Evolutionary conservation across 2,797 vertebrate genomes (phyloP).

Genomic region (Fringilla coelebs): DNA sequence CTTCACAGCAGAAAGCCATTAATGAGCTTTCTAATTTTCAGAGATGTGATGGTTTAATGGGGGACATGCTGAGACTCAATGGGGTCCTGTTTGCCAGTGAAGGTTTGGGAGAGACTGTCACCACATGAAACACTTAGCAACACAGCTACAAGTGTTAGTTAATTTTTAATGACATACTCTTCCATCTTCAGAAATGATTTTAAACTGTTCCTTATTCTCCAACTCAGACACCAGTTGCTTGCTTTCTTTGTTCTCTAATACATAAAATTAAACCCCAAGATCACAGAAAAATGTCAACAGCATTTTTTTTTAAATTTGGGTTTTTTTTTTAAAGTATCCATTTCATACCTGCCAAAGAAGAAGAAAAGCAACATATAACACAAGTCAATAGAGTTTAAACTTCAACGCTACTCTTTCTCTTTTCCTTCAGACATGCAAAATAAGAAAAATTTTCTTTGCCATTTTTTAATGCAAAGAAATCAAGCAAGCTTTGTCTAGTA

Average conservation of each 20-base stretch:
- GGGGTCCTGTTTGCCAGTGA: conserved; percentile 31
- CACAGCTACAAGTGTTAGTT: conserved; percentile 25
- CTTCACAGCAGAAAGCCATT: conserved; percentile 66
- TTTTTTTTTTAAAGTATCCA: rapidly evolving
- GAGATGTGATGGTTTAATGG: conserved; percentile 63
- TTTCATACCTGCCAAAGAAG: background rate
- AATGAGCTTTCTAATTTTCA: conserved; percentile 69
- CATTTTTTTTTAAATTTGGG: background rate
- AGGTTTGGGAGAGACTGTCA: conserved; percentile 31
- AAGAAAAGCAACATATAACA: background rate
- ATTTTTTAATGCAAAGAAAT: background rate
- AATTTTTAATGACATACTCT: background rate
- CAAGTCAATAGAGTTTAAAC: background rate
- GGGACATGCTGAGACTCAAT: conserved; percentile 60
- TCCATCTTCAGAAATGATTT: background rate
- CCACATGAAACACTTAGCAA: conserved; percentile 28
- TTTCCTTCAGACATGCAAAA: background rate
- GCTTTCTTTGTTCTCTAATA: background rate
- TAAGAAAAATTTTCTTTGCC: background rate
- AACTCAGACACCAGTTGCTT: background rate
- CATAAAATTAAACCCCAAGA: background rate
- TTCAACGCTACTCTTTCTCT: background rate
- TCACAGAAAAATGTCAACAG: background rate
- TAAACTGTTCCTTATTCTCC: background rate
- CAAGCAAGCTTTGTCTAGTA: background rate